Evolutionary conservation across 2,888 invertebrate genomes (phyloP), one percentile per base, ranked within the genome.

Genomic region (Allolobophora icterica): DNA sequence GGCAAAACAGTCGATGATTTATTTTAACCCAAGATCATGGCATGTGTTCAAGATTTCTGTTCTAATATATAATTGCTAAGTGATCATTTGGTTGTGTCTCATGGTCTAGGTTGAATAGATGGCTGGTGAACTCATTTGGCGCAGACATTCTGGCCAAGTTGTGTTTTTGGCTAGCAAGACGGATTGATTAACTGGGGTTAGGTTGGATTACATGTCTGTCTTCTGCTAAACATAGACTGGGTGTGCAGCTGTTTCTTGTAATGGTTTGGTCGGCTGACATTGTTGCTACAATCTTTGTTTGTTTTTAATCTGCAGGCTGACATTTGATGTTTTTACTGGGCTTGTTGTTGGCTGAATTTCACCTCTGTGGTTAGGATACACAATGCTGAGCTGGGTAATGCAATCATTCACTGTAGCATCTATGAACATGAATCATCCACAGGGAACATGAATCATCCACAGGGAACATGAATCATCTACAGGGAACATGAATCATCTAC

Each of bases 221-320:
- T 71, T n/a, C 30, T 71, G 71, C 71, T 71, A 71, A 71, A 71
- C 71, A 71, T 71, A 71, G 71, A n/a, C n/a, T 71, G 71, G n/a
- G 71, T 71, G 1, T 71, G n/a, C 71, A 11, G 71, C 71, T n/a
- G 71, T 71, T 71, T 71, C 71, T 71, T 71, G 30, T 71, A 71
- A 71, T 71, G n/a, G 71, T n/a, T 71, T 71, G 71, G 71, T 71
- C 71, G 0, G 24, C 71, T 52, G 52, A 52, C 52, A 21, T 52
- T 30, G 8, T 71, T 71, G 30, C n/a, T n/a, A 71, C 71, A 71
- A n/a, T 71, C 71, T 71, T 71, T n/a, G 0, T 71, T n/a, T n/a
- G 71, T 71, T 71, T 71, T 71, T 71, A 71, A 71, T 71, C 71
- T 38, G 38, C 8, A 3, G 30, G 71, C 71, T 71, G 71, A 71